Evolutionary conservation across 2,797 vertebrate species (phyloP).

Genomic region (Sebastes itinus): DNA sequence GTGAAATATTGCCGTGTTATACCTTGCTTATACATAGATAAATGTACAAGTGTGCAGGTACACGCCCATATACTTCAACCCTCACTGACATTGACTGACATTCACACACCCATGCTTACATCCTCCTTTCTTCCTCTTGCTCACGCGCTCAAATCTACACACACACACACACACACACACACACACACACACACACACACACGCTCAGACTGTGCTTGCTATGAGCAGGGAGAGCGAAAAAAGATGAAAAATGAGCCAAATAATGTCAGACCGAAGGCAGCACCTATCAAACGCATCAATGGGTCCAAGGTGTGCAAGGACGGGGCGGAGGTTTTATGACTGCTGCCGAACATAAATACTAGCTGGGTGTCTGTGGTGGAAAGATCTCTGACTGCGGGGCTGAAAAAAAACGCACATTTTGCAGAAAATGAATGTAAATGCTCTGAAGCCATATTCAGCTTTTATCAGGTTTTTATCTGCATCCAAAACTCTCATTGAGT

Average conservation of each 20-base stretch:
- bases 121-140: background rate
- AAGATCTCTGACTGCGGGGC: background rate
- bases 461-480: constrained; percentile 33
- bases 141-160: background rate
- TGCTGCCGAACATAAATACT: constrained; percentile 74
- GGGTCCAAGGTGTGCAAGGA: constrained; percentile 74
- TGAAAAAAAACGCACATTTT: constrained; percentile 42
- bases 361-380: constrained; percentile 4
- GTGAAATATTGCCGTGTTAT: constrained; percentile 38
- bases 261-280: constrained; percentile 70
- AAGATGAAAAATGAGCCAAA: constrained; percentile 74
- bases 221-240: constrained; percentile 43
- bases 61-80: constrained; percentile 22
- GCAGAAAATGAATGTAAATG: constrained; percentile 63
- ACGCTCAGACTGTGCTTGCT: constrained; percentile 11
- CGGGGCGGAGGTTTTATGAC: constrained; percentile 67
- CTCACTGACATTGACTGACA: constrained; percentile 64
- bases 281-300: constrained; percentile 74
- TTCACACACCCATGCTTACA: constrained; percentile 28
- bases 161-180: background rate
- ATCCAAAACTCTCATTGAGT: constrained; percentile 16
- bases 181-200: background rate
- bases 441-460: constrained; percentile 23
- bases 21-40: constrained; percentile 20
- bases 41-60: constrained; percentile 25